phyloP scores from a whole-genome alignment of 2,888 invertebrate genomes.

The Drosophila imparisetae region DNA sequence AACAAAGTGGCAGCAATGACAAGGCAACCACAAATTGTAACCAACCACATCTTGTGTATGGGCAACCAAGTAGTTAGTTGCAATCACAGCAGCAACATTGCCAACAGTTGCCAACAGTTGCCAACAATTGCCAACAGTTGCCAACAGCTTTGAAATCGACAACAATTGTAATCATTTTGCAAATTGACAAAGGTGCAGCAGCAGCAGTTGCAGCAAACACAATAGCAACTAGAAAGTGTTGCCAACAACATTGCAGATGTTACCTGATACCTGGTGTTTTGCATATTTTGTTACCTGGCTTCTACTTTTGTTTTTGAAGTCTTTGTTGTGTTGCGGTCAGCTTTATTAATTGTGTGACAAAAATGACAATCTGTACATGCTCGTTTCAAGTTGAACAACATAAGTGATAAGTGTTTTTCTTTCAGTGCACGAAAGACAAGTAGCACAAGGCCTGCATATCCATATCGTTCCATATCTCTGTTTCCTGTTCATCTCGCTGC shows the following conservation, averaged over 20 bases:
- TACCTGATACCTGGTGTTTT: not conserved
- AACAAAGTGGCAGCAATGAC: not conserved
- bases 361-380: not conserved
- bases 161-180: not conserved
- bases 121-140: not conserved
- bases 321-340: not conserved
- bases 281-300: not conserved
- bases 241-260: not conserved
- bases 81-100: not conserved
- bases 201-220: not conserved
- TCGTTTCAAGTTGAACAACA: not conserved
- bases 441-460: slow-evolving; percentile 43
- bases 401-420: not conserved
- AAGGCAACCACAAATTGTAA: not conserved
- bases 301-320: not conserved
- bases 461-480: not conserved
- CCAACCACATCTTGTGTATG: not conserved
- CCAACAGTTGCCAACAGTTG: not conserved
- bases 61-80: not conserved
- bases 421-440: slow-evolving; percentile 16
- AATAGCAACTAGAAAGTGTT: not conserved
- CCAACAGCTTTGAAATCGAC: not conserved
- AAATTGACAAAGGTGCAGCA: not conserved
- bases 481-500: not conserved
- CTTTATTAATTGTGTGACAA: not conserved